These are phyloP conservation scores for Sthenelais limicola DNA, from an alignment of 2,888 invertebrate genomes.

Conservation along the genomic window DNA sequence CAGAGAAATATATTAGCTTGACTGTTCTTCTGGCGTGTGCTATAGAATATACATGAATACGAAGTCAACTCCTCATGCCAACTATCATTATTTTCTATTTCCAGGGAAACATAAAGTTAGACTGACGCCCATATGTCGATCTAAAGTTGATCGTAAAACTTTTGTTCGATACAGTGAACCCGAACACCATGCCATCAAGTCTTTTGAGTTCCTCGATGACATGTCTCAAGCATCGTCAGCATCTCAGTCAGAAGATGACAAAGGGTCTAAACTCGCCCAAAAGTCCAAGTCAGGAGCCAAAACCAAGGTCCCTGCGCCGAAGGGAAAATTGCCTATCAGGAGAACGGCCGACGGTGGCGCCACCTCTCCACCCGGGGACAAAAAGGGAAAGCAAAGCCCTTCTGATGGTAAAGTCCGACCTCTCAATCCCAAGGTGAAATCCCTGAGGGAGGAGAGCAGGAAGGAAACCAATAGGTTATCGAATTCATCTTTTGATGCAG, in stretches of 20 bases:
- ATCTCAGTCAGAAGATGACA: neutral
- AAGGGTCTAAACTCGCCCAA: neutral
- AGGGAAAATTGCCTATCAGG: neutral
- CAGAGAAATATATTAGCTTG: no score
- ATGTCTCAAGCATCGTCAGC: neutral
- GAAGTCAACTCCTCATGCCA: no score
- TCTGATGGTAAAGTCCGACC: neutral
- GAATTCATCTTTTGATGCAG: conserved; percentile 16
- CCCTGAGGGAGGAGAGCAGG: conserved; percentile 11
- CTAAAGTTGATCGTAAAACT: neutral
- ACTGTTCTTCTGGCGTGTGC: no score
- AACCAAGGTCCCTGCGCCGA: neutral
- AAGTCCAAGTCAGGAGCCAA: neutral
- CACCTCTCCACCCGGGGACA: neutral
- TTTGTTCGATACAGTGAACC: conserved; percentile 22
- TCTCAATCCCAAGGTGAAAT: neutral
- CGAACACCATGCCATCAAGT: conserved; percentile 17
- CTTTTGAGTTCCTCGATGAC: conserved; percentile 18
- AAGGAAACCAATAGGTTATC: conserved; percentile 14
- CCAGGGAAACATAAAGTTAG: conserved; percentile 27
- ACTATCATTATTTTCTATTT: no score
- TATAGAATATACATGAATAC: no score
- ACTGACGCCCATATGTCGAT: neutral
- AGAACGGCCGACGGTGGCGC: conserved; percentile 20
- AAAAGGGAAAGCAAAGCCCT: neutral